These are phyloP conservation scores for Chloropsis hardwickii DNA, from an alignment of 2,113 vertebrate genomes.

Conservation along the genomic window DNA sequence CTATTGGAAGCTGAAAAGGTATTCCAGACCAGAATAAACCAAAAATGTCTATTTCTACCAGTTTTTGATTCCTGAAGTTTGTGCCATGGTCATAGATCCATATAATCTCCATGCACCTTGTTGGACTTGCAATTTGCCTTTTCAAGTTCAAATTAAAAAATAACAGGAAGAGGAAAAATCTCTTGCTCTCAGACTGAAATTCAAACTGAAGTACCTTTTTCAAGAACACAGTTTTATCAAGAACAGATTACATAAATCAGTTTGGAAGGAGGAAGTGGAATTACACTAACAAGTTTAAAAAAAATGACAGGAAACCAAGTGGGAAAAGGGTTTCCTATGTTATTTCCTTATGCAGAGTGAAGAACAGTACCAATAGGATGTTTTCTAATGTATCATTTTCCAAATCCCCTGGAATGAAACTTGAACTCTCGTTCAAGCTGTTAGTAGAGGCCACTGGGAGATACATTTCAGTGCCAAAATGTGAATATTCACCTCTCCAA, in stretches of 20 bases:
- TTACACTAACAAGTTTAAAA: conserved; percentile 32
- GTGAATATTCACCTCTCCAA: background rate
- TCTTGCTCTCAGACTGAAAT: conserved; percentile 3
- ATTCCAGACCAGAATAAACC: background rate
- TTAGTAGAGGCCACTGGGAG: conserved; percentile 3
- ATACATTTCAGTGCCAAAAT: background rate
- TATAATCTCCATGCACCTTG: background rate
- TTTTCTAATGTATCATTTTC: conserved; percentile 22
- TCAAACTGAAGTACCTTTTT: background rate
- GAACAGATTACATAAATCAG: conserved; percentile 37
- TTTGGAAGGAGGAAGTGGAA: conserved; percentile 45
- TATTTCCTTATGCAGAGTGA: conserved; percentile 48
- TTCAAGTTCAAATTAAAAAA: conserved; percentile 29
- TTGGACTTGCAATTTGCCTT: background rate
- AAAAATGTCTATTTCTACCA: background rate
- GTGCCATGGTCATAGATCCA: background rate
- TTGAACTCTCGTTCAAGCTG: conserved; percentile 8
- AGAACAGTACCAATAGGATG: conserved; percentile 4
- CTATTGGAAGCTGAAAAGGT: background rate
- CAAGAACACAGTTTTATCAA: conserved; percentile 1
- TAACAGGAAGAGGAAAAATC: conserved; percentile 20
- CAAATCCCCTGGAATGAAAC: background rate
- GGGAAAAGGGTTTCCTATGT: conserved; percentile 33
- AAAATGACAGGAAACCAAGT: conserved; percentile 25
- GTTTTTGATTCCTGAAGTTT: background rate